Base-by-base conservation (phyloP, 2,888 invertebrate genomes). In the Heliconius ismenius region DNA sequence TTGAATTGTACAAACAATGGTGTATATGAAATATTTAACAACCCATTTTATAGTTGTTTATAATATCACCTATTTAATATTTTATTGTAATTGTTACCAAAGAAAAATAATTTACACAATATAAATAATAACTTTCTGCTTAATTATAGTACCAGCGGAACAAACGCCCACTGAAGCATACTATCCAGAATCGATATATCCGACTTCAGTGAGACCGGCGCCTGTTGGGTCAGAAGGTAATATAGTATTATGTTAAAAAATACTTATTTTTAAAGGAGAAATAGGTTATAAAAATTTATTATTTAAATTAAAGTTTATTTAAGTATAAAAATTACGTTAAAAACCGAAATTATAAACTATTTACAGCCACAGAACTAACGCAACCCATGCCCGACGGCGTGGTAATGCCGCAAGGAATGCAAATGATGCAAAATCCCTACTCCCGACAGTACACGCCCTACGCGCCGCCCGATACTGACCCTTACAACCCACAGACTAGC, bases 161-260 rank as follows among this genome's bases (percentile, higher is more conserved):
- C 81, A 84, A 0, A 78, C 89, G 76, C 85, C 91, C 3, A 77
- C 88, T 9, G 92, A 93, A 54, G 79, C 87, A 1, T 91, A 91
- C 80, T 93, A 92, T 78, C 92, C 93, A 9, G 93, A 94, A 75
- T 89, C 92, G 36, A 91, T 94, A 69, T 95, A 95, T 82, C 95
- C 96, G 0, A 96, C 96, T 0, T 95, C 95, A 2, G 93, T 96
- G 4, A 91, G 97, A 67, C 97, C 97, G 0, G 94, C 96, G 62
- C 97, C 97, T 0, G 93, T 97, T 6, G 97, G 97, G 6, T 97
- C 97, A 1, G 97, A 97, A 93, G 95, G 93, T 94, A 58, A 70
- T 39, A 60, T 58, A 78, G 69, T 74, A 58, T 65, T 81, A 49
- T 21, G 49, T 39, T 63, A 18, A 0, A 60, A 4, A 26, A 15